Evolutionary conservation across 1,140 invertebrate species (phyloP).

Genomic region (Myzus persicae): DNA sequence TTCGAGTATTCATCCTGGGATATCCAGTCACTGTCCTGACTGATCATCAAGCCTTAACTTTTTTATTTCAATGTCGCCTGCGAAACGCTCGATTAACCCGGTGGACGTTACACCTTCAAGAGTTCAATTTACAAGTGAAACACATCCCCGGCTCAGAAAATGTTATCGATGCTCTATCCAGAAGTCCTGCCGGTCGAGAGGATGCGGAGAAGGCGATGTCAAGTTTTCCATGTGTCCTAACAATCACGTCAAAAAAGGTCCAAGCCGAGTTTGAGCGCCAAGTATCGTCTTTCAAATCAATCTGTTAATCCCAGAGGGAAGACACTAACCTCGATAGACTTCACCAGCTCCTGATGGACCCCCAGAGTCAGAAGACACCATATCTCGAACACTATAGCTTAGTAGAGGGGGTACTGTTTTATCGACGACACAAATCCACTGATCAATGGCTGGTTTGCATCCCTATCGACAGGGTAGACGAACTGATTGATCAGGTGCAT

Average conservation of each 20-base stretch:
- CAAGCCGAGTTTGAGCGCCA: neutral
- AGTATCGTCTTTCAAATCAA: neutral
- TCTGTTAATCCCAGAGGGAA: neutral
- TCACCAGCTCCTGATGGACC: neutral
- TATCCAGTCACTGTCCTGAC: neutral
- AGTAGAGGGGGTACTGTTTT: neutral
- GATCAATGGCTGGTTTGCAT: neutral
- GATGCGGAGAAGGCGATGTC: too few relatives aligned
- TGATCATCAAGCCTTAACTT: neutral
- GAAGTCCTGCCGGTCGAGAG: neutral
- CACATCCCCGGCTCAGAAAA: neutral
- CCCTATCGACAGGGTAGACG: neutral
- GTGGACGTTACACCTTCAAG: neutral
- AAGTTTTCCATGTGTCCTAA: neutral
- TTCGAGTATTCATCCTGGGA: too few relatives aligned
- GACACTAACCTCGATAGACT: neutral
- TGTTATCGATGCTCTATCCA: neutral
- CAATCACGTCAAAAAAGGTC: neutral
- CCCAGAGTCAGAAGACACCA: neutral
- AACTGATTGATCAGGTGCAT: neutral
- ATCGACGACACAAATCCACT: neutral
- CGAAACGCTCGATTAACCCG: neutral
- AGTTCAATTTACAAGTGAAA: neutral
- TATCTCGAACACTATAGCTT: neutral
- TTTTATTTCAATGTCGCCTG: neutral